Base-by-base conservation (phyloP, 2,113 vertebrate genomes). In the Hystrix cristata region DNA sequence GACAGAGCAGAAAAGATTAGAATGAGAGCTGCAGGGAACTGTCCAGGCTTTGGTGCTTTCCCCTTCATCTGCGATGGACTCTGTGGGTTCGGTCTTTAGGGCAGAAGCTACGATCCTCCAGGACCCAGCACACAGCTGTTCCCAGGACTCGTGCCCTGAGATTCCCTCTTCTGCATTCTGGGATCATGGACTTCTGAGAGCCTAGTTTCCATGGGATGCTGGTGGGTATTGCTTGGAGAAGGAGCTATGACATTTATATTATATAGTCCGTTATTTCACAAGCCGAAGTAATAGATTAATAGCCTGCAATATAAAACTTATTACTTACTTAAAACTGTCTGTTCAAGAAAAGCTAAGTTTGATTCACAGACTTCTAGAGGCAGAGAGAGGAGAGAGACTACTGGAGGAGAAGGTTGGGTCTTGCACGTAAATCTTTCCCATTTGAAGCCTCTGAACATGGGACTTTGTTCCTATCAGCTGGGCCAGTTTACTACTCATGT, bases 181-280 rank as follows among this genome's bases (percentile, higher is more conserved):
- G 0, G 34, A 12, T 1, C 84, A 71, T 62, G 67, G 84, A 48
- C 12, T 18, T 62, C n/a, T 27, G 4, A n/a, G 7, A 38, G n/a
- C 21, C 74, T 38, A 48, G 83, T 2, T 48, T 76, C 71, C n/a
- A 7, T 5, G 38, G 15, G 38, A 90, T 94, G 38, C 25, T 8
- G 62, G 87, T 59, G 93, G 92, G 81, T 79, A 78, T 87, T 59
- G 74, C 57, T 97, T 91, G 12, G 46, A 94, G 64, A 72, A 51
- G 92, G 59, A 96, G 74, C 91, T 96, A 55, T 90, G n/a, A 97
- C 97, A 95, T 89, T 95, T 69, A 96, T 46, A 83, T 78, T 89
- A 87, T 15, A 94, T 55, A 93, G 97, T 94, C 94, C 92, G 46
- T 96, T 93, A 98, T 97, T 98, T 97, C 96, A 96, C 43, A 98